These are phyloP conservation scores for Oreochromis grahami DNA, from an alignment of 2,797 vertebrate genomes.

Conservation along the genomic window DNA sequence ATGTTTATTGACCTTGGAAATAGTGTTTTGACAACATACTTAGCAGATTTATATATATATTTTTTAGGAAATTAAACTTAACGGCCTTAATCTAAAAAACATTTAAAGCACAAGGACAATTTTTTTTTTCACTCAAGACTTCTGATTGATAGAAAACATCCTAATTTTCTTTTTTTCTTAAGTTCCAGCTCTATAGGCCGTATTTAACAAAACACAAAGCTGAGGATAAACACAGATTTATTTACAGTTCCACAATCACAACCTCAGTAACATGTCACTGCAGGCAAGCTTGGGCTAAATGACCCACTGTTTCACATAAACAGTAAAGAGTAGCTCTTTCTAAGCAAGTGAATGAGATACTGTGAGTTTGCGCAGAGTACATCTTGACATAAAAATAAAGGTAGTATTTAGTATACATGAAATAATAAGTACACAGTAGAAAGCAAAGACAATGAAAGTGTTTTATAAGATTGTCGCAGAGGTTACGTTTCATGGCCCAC, in stretches of 20 bases:
- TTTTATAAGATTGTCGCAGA: slow-evolving; percentile 55
- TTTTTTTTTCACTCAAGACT: neutral
- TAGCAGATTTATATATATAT: neutral
- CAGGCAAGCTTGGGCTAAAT: neutral
- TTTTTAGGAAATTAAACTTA: neutral
- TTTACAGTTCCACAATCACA: slow-evolving; percentile 42
- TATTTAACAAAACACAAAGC: neutral
- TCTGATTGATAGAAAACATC: neutral
- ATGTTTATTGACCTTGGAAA: neutral
- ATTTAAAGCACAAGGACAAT: neutral
- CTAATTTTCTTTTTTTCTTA: neutral
- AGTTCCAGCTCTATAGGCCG: neutral
- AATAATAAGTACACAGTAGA: slow-evolving; percentile 11
- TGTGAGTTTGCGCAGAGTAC: neutral
- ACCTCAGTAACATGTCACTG: slow-evolving; percentile 2
- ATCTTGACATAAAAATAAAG: slow-evolving; percentile 29
- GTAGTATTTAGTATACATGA: slow-evolving; percentile 9
- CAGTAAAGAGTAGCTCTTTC: neutral
- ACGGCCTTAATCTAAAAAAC: neutral
- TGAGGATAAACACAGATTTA: slow-evolving; percentile 50
- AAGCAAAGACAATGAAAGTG: slow-evolving; percentile 12
- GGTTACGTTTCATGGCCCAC: neutral
- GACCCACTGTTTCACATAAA: neutral
- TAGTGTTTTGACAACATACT: neutral
- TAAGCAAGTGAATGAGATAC: neutral